Evolutionary conservation across 2,797 vertebrate species (phyloP).

Genomic region (Chromis chromis): DNA sequence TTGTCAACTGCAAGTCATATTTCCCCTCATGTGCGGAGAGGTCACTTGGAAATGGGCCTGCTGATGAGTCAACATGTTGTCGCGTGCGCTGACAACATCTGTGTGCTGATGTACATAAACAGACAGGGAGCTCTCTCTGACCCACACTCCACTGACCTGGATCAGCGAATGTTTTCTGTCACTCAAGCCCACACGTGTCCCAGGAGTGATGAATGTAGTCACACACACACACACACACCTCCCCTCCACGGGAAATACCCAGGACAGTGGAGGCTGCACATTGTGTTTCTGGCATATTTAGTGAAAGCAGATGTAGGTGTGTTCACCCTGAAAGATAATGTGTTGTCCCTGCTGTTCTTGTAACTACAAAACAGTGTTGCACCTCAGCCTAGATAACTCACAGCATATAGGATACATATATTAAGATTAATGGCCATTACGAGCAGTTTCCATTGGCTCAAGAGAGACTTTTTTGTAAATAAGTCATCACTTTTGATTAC

Average conservation of each 20-base stretch:
- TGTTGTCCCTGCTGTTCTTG: constrained; percentile 25
- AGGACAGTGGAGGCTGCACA: constrained; percentile 23
- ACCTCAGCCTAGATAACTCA: constrained; percentile 13
- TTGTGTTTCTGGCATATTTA: constrained; percentile 40
- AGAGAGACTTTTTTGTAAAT: neutral
- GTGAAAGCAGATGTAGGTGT: constrained; percentile 29
- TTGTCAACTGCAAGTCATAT: constrained; percentile 39
- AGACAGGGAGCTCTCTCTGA: constrained; percentile 69
- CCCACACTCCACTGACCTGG: constrained; percentile 76
- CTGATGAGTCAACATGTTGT: constrained; percentile 73
- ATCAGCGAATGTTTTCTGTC: constrained; percentile 72
- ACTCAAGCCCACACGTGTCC: constrained; percentile 64
- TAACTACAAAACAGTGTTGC: constrained; percentile 13
- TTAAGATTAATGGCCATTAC: constrained; percentile 36
- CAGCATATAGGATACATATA: constrained; percentile 11
- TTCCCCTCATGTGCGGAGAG: constrained; percentile 52
- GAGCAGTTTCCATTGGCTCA: constrained; percentile 13
- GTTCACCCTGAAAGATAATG: constrained; percentile 43
- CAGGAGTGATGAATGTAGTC: constrained; percentile 57
- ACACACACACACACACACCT: constrained; percentile 19
- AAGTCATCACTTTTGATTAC: neutral
- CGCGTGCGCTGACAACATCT: constrained; percentile 59
- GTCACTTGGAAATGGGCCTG: constrained; percentile 67
- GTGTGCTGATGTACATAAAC: constrained; percentile 69
- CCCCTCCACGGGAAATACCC: constrained; percentile 53